Conservation (phyloP, 2,888 invertebrate species). For the Trilocha varians region DNA sequence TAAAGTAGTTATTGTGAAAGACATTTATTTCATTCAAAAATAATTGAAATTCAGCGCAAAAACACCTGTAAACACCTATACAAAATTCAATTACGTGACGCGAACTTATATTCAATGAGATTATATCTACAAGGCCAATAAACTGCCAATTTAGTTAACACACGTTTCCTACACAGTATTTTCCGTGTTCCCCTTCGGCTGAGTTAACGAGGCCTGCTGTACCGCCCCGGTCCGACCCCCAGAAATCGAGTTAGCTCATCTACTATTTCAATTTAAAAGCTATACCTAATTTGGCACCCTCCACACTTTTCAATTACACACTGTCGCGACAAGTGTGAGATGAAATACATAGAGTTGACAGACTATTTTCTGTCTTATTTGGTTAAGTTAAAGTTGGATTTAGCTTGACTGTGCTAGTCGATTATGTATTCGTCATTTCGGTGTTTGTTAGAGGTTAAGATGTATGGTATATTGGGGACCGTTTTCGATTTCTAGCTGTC, state of each 20-base stretch:
- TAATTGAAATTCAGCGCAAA: no score
- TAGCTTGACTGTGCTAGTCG: no score
- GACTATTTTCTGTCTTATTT: background rate
- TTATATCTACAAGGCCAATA: background rate
- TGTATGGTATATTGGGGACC: no score
- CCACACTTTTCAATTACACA: slow-evolving; percentile 4
- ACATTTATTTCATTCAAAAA: no score
- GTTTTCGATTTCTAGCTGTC: no score
- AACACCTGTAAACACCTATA: no score
- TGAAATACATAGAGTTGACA: background rate
- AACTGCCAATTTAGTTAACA: background rate
- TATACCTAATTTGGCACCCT: slow-evolving; percentile 53
- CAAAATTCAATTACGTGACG: background rate
- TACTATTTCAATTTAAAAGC: slow-evolving; percentile 64
- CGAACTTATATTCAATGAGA: background rate
- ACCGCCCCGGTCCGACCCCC: slow-evolving; percentile 46
- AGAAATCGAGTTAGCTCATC: slow-evolving; percentile 56
- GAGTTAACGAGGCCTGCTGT: slow-evolving; percentile 3
- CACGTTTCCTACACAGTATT: background rate
- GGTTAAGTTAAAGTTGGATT: no score
- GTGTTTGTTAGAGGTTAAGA: no score
- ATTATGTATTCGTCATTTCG: no score
- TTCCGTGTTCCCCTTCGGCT: background rate
- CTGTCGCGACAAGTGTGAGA: background rate
- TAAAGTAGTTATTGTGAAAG: no score